phyloP scores from a whole-genome alignment of 2,113 vertebrate genomes.

The Oryzias melastigma region DNA sequence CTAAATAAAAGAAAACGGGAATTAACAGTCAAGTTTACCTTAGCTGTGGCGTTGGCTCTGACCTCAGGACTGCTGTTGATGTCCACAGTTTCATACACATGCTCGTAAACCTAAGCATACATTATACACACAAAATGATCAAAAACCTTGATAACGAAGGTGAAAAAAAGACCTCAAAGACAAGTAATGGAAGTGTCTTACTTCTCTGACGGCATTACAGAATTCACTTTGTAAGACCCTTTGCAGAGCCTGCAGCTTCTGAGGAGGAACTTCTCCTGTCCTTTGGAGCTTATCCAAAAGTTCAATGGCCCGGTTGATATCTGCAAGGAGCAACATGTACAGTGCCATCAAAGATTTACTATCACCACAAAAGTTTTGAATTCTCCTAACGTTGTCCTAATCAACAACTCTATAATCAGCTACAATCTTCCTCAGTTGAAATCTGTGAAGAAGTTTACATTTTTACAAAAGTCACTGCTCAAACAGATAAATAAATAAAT shows the following conservation, averaged over 20 bases:
- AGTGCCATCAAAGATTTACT: background rate
- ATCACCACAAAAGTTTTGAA: background rate
- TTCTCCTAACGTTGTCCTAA: too few species aligned
- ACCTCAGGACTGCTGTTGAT: conserved; percentile 98
- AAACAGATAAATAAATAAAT: too few species aligned
- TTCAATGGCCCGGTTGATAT: conserved; percentile 96
- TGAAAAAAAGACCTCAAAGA: background rate
- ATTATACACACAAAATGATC: background rate
- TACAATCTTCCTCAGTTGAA: too few species aligned
- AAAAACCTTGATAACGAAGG: background rate
- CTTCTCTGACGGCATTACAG: conserved; percentile 97
- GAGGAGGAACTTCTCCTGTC: conserved; percentile 94
- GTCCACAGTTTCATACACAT: conserved; percentile 98
- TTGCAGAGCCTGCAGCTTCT: conserved; percentile 96
- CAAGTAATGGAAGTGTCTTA: conserved; percentile 50
- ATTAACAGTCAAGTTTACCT: conserved; percentile 75
- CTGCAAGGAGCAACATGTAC: conserved; percentile 65
- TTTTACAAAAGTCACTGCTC: too few species aligned
- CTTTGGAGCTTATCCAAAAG: conserved; percentile 95
- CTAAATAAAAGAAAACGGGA: background rate
- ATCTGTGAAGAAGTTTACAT: too few species aligned
- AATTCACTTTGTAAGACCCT: conserved; percentile 98
- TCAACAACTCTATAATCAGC: too few species aligned
- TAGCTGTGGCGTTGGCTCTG: conserved; percentile 96
- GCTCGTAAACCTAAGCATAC: conserved; percentile 90